Evolutionary conservation across 1,140 invertebrate species (phyloP), one percentile per base, ranked within the genome.

Genomic region (Dreissena rostriformis): DNA sequence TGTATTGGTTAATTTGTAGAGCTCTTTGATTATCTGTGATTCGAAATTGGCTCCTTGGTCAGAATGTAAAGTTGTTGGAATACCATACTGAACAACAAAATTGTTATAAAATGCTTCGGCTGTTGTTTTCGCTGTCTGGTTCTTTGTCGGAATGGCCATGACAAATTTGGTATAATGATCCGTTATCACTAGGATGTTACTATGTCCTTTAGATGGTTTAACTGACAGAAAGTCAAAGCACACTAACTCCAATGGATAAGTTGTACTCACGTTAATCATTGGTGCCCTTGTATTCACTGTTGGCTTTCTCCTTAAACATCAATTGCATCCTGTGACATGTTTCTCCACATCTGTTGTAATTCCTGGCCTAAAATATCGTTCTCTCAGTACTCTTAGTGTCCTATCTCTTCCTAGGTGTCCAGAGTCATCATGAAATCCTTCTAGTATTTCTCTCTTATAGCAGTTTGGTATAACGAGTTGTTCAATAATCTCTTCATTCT

Each of bases 111-210:
- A 17, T 10, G 68, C 74, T 71, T 84, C 73, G 8, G 73, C 70
- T 4, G 75, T 73, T 15, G 85, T 78, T 53, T 72, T 85, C 14
- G 86, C 86, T 49, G 63, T 70, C 61, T 87, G 86, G 73, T 85
- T 85, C 26, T 51, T 81, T 57, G 81, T 84, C n/a, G 82, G 76
- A 12, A 86, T 57, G 7, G 86, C 86, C 19, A 86, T 6, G 15
- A 79, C 79, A 82, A 68, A 86, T 55, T 78, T 86, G 26, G 72
- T 86, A 52, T 70, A 86, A 26, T 84, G 86, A 53, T 84, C 82
- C 2, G 82, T 84, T 15, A 86, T 81, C 0, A 86, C 81, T 61
- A 85, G 68, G 49, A 86, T 74, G 26, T 84, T 84, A 49, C 61
- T 19, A 52, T 52, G 17, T 1, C 82, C 61, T 26, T 84, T 77